Evolutionary conservation across 1,140 invertebrate species (phyloP).

Genomic region (Galleria mellonella): DNA sequence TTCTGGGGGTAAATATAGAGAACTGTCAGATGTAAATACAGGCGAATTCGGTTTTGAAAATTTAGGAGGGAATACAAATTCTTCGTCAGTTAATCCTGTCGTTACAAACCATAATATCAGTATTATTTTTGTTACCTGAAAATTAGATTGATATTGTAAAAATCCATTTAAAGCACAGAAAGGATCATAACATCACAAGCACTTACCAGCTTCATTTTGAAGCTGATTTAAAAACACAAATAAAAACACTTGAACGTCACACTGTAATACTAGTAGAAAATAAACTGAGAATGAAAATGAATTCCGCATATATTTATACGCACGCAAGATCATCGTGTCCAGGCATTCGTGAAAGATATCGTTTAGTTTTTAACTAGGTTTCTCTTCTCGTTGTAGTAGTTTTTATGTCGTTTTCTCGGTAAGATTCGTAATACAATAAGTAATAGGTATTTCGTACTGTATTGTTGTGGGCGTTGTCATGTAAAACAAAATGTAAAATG

Average conservation of each 20-base stretch:
- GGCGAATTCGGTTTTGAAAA: conserved; percentile 37
- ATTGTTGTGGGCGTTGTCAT: no score
- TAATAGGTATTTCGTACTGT: no score
- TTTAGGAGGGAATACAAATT: conserved; percentile 43
- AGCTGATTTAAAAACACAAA: conserved; percentile 30
- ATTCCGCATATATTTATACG: conserved; percentile 71
- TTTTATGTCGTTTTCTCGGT: conserved; percentile 7
- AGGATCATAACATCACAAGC: conserved; percentile 27
- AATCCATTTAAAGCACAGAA: conserved; percentile 26
- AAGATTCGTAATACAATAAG: no score
- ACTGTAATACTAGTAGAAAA: conserved; percentile 49
- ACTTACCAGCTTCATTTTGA: conserved; percentile 69
- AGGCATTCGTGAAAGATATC: conserved; percentile 70
- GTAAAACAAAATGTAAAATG: no score
- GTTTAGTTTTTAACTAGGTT: conserved; percentile 39
- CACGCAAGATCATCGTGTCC: conserved; percentile 48
- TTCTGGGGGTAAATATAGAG: conserved; percentile 53
- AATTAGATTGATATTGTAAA: conserved; percentile 25
- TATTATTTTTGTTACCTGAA: conserved; percentile 41
- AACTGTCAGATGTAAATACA: conserved; percentile 41
- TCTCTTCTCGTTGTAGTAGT: conserved; percentile 34
- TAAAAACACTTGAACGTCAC: conserved; percentile 31
- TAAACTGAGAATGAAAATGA: conserved; percentile 70
- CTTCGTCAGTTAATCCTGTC: conserved; percentile 32
- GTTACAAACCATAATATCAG: conserved; percentile 25